phyloP scores from a whole-genome alignment of 1,140 invertebrate genomes.

The Drosophila auraria region DNA sequence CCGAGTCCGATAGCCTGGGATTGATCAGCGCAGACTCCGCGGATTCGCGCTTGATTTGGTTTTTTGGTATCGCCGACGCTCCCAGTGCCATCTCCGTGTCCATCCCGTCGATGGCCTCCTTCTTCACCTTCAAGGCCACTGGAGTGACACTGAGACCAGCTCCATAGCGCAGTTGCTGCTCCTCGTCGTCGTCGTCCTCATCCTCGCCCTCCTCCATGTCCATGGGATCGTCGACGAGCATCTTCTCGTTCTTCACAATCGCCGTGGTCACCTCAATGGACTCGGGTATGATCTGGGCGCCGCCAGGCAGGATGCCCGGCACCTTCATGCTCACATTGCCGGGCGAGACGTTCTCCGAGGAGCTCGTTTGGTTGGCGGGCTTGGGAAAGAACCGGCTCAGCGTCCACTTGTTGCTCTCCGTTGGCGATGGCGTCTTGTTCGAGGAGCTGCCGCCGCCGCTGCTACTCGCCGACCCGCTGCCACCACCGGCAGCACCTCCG shows the following conservation, averaged over 20 bases:
- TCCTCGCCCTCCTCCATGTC: constrained; percentile 69
- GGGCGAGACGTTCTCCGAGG: constrained; percentile 59
- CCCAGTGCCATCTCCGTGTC: constrained; percentile 39
- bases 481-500: neutral
- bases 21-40: constrained; percentile 14
- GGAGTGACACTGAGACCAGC: constrained; percentile 62
- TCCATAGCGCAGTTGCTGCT: constrained; percentile 62
- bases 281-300: constrained; percentile 81
- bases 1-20: constrained; percentile 60
- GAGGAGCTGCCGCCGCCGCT: constrained; percentile 73
- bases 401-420: constrained; percentile 77
- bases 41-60: constrained; percentile 66
- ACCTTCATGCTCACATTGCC: constrained; percentile 77
- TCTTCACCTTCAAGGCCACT: constrained; percentile 65
- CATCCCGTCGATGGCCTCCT: constrained; percentile 49
- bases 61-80: constrained; percentile 58
- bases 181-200: constrained; percentile 36
- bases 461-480: constrained; percentile 44
- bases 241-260: constrained; percentile 77
- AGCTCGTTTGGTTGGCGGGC: constrained; percentile 61
- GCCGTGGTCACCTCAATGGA: constrained; percentile 75
- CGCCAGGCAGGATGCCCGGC: constrained; percentile 71
- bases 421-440: constrained; percentile 82
- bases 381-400: constrained; percentile 76
- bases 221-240: constrained; percentile 57